A percentile compares a stretch with the other conserved stretches of the same genome.
phyloP scores from a whole-genome alignment of 2,888 invertebrate species.

The Lottia scabra region DNA sequence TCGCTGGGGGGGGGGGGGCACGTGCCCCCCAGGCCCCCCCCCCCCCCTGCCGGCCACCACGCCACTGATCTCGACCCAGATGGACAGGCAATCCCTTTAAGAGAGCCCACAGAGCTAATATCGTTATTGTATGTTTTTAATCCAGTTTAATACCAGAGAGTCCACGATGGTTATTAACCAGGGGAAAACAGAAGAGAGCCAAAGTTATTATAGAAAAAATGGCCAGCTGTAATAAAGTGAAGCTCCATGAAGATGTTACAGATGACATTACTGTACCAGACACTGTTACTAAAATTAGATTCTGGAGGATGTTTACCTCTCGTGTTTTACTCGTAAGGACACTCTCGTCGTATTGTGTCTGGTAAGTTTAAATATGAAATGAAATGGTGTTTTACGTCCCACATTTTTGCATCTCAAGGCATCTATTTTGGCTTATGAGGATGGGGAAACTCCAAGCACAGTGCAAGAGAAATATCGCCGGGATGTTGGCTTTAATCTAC shows the following conservation, averaged over 20 bases:
- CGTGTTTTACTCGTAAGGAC: not conserved
- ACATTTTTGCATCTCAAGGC: too few species aligned
- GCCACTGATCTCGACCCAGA: too few species aligned
- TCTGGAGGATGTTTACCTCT: not conserved
- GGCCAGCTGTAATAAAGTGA: not conserved
- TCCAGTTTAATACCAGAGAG: not conserved
- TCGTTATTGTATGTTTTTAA: not conserved
- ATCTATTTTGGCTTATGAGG: too few species aligned
- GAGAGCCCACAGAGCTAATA: not conserved
- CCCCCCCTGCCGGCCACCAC: too few species aligned
- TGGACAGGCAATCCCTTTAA: too few species aligned
- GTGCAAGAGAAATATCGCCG: too few species aligned
- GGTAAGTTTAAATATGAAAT: not conserved
- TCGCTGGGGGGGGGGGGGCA: too few species aligned
- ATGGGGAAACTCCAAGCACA: too few species aligned
- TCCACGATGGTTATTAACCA: not conserved
- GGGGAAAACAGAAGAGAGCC: not conserved
- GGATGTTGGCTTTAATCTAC: too few species aligned
- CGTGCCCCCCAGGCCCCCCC: too few species aligned
- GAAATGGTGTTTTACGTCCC: too few species aligned
- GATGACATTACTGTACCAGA: not conserved
- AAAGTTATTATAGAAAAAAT: not conserved
- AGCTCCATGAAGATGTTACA: not conserved
- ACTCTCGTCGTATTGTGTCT: not conserved
- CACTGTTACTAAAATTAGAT: not conserved